Base-by-base conservation (phyloP, 2,113 vertebrate genomes). In the Phyllostomus hastatus region DNA sequence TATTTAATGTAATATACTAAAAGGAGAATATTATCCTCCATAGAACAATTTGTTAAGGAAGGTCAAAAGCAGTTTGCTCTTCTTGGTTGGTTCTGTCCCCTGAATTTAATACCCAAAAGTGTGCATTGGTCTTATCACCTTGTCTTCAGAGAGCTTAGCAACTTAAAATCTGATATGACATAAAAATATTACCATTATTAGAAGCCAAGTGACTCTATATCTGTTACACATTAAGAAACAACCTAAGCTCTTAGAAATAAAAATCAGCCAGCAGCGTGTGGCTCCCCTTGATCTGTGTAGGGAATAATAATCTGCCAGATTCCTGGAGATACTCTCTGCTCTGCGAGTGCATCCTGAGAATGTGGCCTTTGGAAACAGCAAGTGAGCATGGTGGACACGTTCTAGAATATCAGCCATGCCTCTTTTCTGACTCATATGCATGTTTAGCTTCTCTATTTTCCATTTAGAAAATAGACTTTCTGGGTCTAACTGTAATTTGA, bases 1-100 rank as follows among this genome's bases (percentile, higher is more conserved):
- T 98, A 85, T 31, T 97, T 98, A 98, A 96, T 97, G 95, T 97
- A 97, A 88, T 96, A 72, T 97, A 52, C 92, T 89, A 41, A 67
- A 59, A 76, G 94, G 84, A 97, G 54, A 91, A 75, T 97, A 97
- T 96, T 97, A 72, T 96, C 87, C 86, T 97, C 52, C 88, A 41
- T 24, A 81, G 76, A 95, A 43, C 73, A 88, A 28, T 96, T 96
- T 95, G 66, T 96, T 97, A 97, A 94, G 92, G 93, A 89, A 98
- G 50, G 84, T 92, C 92, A 87, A 96, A 98, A 98, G 91, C 91
- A 96, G 50, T 95, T 76, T 96, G 33, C 90, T 96, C 96, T 50
- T 84, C 41, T 90, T 97, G 97, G 95, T 90, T 97, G 90, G 78
- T 46, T 95, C 91, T 96, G 50, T 97, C 61, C 69, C 88, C 50